Conservation (phyloP, 2,113 vertebrate genomes). For the Vicugna pacos region DNA sequence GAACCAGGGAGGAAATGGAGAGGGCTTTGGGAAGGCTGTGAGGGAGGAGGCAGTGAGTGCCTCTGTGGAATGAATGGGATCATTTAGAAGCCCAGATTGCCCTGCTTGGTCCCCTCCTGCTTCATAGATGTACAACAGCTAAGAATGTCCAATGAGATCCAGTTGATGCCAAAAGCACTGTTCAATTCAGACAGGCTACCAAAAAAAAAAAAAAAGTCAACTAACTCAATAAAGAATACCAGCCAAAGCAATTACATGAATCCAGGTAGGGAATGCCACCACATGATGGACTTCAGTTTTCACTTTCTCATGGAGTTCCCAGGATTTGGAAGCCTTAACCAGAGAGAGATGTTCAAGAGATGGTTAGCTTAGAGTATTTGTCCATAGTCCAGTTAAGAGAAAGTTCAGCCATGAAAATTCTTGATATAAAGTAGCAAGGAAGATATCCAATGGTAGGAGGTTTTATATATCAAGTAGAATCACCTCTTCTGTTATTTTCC, state of each 20-base stretch:
- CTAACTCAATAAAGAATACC: not conserved
- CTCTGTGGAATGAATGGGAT: slow-evolving; percentile 53
- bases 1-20: slow-evolving; percentile 25
- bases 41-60: not conserved
- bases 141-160: not conserved
- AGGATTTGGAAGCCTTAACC: not conserved
- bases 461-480: not conserved
- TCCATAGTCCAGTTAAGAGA: not conserved
- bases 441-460: not conserved
- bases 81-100: slow-evolving; percentile 62
- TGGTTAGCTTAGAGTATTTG: not conserved
- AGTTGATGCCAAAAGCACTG: not conserved
- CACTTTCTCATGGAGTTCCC: not conserved
- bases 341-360: not conserved
- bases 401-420: not conserved
- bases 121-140: not conserved
- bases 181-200: not conserved
- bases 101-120: not conserved
- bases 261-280: not conserved
- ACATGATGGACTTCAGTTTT: not conserved
- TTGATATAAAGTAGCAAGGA: not conserved
- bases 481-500: not conserved
- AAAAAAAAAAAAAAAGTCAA: not conserved
- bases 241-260: not conserved
- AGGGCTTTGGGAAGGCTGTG: not conserved